Base-by-base conservation (phyloP, 2,888 invertebrate genomes). In the Cryptus armator region DNA sequence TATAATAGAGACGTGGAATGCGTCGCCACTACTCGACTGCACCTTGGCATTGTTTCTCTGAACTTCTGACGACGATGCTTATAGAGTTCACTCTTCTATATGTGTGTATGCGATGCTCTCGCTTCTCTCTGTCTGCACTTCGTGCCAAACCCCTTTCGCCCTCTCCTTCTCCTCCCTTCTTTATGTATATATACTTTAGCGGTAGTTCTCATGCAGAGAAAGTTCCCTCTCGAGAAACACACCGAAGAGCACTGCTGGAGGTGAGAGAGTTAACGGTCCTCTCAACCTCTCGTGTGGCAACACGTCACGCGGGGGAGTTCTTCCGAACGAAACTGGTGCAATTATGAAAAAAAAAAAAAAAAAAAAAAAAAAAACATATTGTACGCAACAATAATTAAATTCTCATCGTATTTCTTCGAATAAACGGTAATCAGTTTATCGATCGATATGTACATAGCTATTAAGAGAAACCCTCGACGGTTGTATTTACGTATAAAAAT, bases 31-130 rank as follows among this genome's bases (percentile, higher is more conserved):
- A 77, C 81, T 70, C 44, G 67, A 70, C 29, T 70, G 70, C 74
- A 79, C 79, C 71, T 79, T 79, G 85, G 71, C 82, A 85, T 81
- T 85, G 78, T 82, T 77, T 79, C 70, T 75, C 51, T 82, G 79
- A 81, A 85, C 75, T 78, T 85, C 48, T 70, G 78, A 81, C 66
- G 68, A 81, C 68, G 81, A 70, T 46, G 43, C 75, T 81, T 51
- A 56, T 37, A 7, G 10, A 66, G 48, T 76, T 32, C 12, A 7
- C 48, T 51, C 64, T 67, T 32, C 24, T 46, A 56, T 66, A 53
- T 24, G 48, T 66, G 51, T 70, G 64, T 24, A 43, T 66, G 53
- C 32, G 53, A 14, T 37, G 48, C 71, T 80, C 68, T 80, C 67
- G 43, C 43, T 53, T 64, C 70, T 51, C 43, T 56, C 12, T 24